Evolutionary conservation across 2,888 invertebrate species (phyloP).

Genomic region (Eupelmus urozonus): DNA sequence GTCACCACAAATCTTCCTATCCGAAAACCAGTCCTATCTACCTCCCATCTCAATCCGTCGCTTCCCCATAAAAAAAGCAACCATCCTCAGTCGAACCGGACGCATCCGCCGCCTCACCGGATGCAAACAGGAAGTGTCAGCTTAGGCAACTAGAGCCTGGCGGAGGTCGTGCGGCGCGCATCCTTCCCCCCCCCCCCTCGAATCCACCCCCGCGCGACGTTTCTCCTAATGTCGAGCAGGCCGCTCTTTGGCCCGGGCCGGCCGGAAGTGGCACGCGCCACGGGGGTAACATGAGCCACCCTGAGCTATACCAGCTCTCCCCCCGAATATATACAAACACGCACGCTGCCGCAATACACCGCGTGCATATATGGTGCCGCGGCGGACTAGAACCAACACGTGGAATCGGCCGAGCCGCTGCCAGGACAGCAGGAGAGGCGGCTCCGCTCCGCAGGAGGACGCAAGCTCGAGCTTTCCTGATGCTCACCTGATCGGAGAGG

Average conservation of each 20-base stretch:
- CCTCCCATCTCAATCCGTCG: too few relatives aligned
- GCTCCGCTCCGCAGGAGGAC: neutral
- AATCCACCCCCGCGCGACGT: neutral
- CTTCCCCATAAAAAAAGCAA: too few relatives aligned
- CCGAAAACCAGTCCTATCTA: too few relatives aligned
- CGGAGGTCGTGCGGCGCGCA: slow-evolving; percentile 63
- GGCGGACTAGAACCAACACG: slow-evolving; percentile 64
- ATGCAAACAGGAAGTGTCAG: slow-evolving; percentile 68
- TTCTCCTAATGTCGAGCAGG: too few relatives aligned
- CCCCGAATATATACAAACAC: too few relatives aligned
- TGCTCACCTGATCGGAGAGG: slow-evolving; percentile 65
- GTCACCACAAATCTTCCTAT: too few relatives aligned
- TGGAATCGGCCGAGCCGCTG: slow-evolving; percentile 64
- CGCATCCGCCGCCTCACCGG: slow-evolving; percentile 61
- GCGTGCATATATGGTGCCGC: neutral
- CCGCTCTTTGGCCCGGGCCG: too few relatives aligned
- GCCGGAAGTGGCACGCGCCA: slow-evolving; percentile 52
- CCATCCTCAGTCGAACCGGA: neutral
- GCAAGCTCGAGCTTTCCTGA: neutral
- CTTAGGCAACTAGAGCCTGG: slow-evolving; percentile 66
- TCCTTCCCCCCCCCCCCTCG: neutral
- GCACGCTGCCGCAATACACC: neutral
- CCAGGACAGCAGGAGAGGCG: slow-evolving; percentile 66
- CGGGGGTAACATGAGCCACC: slow-evolving; percentile 49
- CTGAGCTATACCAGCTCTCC: neutral